Evolutionary conservation across 1,140 invertebrate species (phyloP), one percentile per base, ranked within the genome.

Genomic region (Phymastichus coffea): DNA sequence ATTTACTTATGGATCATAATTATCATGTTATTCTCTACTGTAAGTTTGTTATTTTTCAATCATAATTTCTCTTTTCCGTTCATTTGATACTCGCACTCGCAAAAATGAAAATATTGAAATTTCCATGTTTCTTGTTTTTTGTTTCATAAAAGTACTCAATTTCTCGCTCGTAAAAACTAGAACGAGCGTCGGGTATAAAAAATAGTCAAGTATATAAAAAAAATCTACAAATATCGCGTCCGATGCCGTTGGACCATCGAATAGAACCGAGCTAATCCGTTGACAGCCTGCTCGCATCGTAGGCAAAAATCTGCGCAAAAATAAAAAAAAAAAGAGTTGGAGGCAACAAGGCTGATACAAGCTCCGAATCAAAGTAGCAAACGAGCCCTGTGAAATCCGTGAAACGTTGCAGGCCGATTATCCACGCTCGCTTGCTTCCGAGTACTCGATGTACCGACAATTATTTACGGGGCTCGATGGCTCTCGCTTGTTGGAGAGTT

Each of bases 391-490:
- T 48, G 49, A 49, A 61, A 49, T 25, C 30, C 23, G 8, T 26
- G 28, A 38, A 54, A 44, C 40, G 17, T 9, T 15, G 37, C 33
- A 47, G 35, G 44, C 17, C 43, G 30, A n/a, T n/a, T n/a, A n/a
- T n/a, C n/a, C n/a, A 20, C 33, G 49, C 26, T 38, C 44, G 26
- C 53, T 30, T n/a, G n/a, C 63, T 33, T 33, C 12, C 47, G 22
- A 22, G 25, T 25, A 28, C 25, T 25, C 43, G 46, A 38, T 61
- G 48, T 54, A 38, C 26, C 46, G 51, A 25, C 47, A 60, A 54
- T 65, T 65, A 67, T 67, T 67, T 58, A 65, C 57, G 14, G 44
- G 37, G 37, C 43, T 51, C 35, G 35, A 49, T 20, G 26, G 30
- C n/a, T n/a, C n/a, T 46, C 64, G 35, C 6, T 15, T 19, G 44